Evolutionary conservation across 92 coral and sea anemone genomes (phyloP), one percentile per base, ranked within the genome.

Genomic region (Galaxea fascicularis): DNA sequence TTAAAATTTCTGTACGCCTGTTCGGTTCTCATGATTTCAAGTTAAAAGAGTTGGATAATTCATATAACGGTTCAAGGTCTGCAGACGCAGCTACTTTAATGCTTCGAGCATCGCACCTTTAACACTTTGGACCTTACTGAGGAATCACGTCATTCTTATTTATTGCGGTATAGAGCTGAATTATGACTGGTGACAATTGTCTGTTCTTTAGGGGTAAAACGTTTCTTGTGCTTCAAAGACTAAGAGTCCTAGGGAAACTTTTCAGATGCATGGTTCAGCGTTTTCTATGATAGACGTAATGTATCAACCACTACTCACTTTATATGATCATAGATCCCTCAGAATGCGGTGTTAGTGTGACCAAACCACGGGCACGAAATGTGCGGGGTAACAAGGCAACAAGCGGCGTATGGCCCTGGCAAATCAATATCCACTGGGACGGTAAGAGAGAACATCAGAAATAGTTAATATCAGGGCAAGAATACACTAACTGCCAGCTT

Each of bases 351-450:
- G 71, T 89, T 52, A 90, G 93, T 31, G 86, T 71, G n/a, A 83
- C 92, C 26, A 84, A 94, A 58, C 91, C 86, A 51, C 77, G 90
- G 29, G 66, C 91, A 35, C 91, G 98, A 15, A 83, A 88, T 47
- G 90, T 89, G 29, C 91, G 98, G 16, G 98, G 94, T n/a, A 90
- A 87, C 80, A 82, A 83, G 60, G 92, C 88, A 24, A 77, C 87
- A 22, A 85, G 95, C 22, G 98, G 95, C 0, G 90, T 76, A 14
- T 94, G 98, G 98, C 98, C 98, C 16, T 93, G 98, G 98, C 94
- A 90, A 45, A 66, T 93, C 35, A 90, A 81, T 15, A 65, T 93
- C 74, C 76, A 78, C 83, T 84, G 91, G 90, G 90, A 90, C 63
- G 83, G 96, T 93, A 87, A 84, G 71, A 52, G 3, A 17, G 39